A percentile compares a stretch with the other conserved stretches of the same genome.
Evolutionary conservation across 2,113 vertebrate genomes (phyloP).

Genomic region (Proteles cristata): DNA sequence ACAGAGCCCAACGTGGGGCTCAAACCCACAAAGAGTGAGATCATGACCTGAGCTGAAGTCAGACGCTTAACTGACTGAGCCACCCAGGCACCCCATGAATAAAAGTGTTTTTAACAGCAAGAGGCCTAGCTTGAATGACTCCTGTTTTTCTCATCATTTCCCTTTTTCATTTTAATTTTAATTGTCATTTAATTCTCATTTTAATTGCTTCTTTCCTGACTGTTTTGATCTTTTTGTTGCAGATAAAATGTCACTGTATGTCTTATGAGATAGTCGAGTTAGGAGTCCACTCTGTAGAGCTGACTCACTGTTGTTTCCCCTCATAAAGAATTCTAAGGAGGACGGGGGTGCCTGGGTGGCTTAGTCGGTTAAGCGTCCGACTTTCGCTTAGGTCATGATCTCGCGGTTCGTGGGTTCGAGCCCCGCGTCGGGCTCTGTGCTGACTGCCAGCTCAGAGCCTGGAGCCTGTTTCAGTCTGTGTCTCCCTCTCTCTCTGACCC

Average conservation of each 20-base stretch:
- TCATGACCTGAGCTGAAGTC: no score
- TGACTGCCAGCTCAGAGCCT: no score
- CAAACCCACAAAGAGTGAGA: no score
- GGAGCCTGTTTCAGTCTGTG: no score
- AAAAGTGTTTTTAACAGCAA: not conserved
- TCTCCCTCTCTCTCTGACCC: no score
- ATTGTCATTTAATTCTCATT: not conserved
- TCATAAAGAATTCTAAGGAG: not conserved
- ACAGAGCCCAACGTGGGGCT: no score
- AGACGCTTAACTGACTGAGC: no score
- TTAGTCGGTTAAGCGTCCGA: no score
- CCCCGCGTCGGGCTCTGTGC: no score
- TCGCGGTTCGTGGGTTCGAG: no score
- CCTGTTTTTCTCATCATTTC: not conserved
- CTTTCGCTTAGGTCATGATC: no score
- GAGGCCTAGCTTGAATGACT: not conserved
- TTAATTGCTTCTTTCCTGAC: not conserved
- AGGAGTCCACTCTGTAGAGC: not conserved
- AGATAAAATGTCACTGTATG: not conserved
- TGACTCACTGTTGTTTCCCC: not conserved
- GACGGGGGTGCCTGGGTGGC: no score
- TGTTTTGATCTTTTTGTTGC: not conserved
- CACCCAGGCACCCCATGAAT: not conserved
- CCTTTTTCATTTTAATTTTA: not conserved
- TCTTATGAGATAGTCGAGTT: not conserved